Base-by-base conservation (phyloP, 2,797 vertebrate genomes). In the Chiloscyllium punctatum region DNA sequence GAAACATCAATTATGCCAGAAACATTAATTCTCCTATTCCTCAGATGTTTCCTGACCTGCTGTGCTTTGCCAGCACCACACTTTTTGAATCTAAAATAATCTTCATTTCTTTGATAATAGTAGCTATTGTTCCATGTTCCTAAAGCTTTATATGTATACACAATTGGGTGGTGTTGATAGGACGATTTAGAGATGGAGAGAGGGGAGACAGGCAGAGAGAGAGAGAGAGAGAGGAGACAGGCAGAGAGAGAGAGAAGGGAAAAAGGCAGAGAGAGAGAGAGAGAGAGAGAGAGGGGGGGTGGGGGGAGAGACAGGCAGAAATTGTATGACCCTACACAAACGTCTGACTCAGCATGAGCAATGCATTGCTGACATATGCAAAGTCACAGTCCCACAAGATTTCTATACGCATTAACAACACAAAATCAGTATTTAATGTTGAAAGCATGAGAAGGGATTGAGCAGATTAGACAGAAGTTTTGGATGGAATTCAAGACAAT, bases 71-170 rank as follows among this genome's bases (percentile, higher is more conserved):
- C 42, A 48, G 42, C 42, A 48, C 42, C 42, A 48, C 42, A 48
- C 42, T 48, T 48, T 48, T 48, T 48, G 42, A 48, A 48, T 48
- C 42, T 1, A 48, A 48, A 48, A 48, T 48, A 48, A 42, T 92
- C 62, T 92, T 68, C 16, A 69, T 21, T 3, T 37, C n/a, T 92
- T 92, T 92, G 90, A 42, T 18, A 92, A 42, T 25, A 92, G 21
- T n/a, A 92, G 62, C 66, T 92, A 68, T 16, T 69, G n/a, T 42
- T 92, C 90, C 4, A 68, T 68, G 62, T 92, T 92, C 90, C 90
- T 23, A 11, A 23, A 23, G 62, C 37, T 42, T n/a, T 21, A 92
- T 33, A 21, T 25, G 18, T 69, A n/a, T 15, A 21, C 21, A 3
- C 16, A 37, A 1, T 30, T 1, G 0, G 18, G 11, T 1, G n/a